Evolutionary conservation across 2,113 vertebrate species (phyloP).

Genomic region (Anguilla rostrata): DNA sequence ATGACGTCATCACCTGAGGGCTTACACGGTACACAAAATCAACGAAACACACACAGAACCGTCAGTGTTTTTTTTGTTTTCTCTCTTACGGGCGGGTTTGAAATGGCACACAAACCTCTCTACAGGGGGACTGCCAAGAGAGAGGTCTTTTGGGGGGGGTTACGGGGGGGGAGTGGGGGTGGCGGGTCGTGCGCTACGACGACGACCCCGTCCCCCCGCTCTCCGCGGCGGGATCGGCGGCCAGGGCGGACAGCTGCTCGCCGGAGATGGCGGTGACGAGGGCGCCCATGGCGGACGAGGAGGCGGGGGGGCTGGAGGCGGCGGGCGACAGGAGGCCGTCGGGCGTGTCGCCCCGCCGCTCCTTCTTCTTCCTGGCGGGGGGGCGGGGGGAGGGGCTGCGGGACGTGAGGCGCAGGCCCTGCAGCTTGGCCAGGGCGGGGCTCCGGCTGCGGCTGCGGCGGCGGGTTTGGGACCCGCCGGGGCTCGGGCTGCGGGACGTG

Average conservation of each 20-base stretch:
- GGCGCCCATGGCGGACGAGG: neutral
- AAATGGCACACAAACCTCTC: neutral
- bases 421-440: constrained; percentile 71
- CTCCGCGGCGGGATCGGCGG: constrained; percentile 18
- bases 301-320: constrained; percentile 14
- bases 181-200: neutral
- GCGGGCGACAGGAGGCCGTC: neutral
- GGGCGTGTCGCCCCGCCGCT: constrained; percentile 40
- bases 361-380: constrained; percentile 14
- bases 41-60: constrained; percentile 51
- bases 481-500: constrained; percentile 85
- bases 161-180: neutral
- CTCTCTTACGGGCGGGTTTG: constrained; percentile 22
- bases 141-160: neutral
- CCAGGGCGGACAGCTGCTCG: neutral
- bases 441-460: constrained; percentile 72
- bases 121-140: neutral
- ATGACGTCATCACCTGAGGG: constrained; percentile 46
- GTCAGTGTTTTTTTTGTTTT: neutral
- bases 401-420: constrained; percentile 63
- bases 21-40: constrained; percentile 45
- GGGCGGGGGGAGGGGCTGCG: constrained; percentile 75
- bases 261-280: neutral
- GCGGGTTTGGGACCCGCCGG: constrained; percentile 68
- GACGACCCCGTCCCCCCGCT: constrained; percentile 43